phyloP scores from a whole-genome alignment of 2,888 invertebrate genomes.

The Thera britannica region DNA sequence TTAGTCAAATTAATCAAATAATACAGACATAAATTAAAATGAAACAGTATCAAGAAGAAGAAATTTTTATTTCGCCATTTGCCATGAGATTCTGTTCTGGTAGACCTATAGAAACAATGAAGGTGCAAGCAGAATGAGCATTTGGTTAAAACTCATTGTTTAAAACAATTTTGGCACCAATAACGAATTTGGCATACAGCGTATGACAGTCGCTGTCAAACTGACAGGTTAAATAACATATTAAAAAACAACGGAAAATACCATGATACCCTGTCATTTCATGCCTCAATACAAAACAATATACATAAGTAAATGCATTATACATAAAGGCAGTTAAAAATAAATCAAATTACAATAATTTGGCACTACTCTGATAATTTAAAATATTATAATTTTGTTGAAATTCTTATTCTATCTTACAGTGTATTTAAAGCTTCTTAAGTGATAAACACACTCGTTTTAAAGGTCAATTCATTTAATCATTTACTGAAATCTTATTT shows the following conservation, averaged over 20 bases:
- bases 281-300: conserved; percentile 63
- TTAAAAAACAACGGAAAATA: conserved; percentile 48
- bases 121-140: conserved; percentile 13
- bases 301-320: conserved; percentile 59
- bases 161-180: conserved; percentile 16
- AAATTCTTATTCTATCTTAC: conserved; percentile 62
- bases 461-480: conserved; percentile 43
- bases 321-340: conserved; percentile 50
- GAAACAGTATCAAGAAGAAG: no score
- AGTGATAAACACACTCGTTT: conserved; percentile 59
- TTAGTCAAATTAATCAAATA: no score
- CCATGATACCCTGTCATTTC: conserved; percentile 79
- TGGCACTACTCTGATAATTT: conserved; percentile 71
- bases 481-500: conserved; percentile 19
- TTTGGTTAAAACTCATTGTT: conserved; percentile 3
- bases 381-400: conserved; percentile 47
- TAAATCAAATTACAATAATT: conserved; percentile 35
- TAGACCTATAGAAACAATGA: neutral
- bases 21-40: no score
- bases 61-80: no score
- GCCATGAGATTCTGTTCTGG: no score
- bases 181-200: conserved; percentile 11
- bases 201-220: conserved; percentile 14
- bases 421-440: conserved; percentile 81
- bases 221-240: conserved; percentile 26